Base-by-base conservation (phyloP, 2,888 invertebrate genomes). In the Ligdia adustata region DNA sequence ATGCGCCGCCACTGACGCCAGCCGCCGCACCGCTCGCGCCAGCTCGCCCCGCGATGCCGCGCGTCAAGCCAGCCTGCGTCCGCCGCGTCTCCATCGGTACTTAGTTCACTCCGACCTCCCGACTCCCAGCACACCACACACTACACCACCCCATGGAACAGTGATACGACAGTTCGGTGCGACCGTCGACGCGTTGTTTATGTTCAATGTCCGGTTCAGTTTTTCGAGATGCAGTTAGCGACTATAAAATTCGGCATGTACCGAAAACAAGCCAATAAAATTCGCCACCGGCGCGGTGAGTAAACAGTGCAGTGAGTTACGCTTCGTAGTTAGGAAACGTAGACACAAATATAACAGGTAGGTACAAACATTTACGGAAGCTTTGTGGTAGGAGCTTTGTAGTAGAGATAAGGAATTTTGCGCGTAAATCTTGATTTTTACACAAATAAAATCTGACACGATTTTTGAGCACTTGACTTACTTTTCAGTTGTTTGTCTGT, bases 171-270 rank as follows among this genome's bases (percentile, higher is more conserved):
- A 64, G 59, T 49, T 60, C 32, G 50, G 59, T 60, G 59, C 12
- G 49, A 38, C 12, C 47, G 31, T 45, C 47, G 22, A 43, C 35
- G 45, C 49, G 55, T 52, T 58, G 55, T 53, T 55, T 44, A 53
- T 34, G 51, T 44, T 43, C 32, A 40, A 44, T 55, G 35, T 34
- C 14, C 29, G 39, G 43, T 52, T 66, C 57, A 48, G 61, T 64
- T 57, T 61, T 49, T 62, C 57, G 60, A 62, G 92, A 91, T 91
- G 90, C 91, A 91, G 88, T 91, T 92, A 90, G 92, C 92, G 80
- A 92, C 91, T 75, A 91, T 92, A 74, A 92, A 92, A 90, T 92
- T 91, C 86, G 91, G 91, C 89, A 92, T 92, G 81, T 91, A 85
- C 69, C 82, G 85, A 82, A 90, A 88, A 88, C 90, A 90, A 84